phyloP scores from a whole-genome alignment of 2,797 vertebrate species.

The Australoheros facetus region DNA sequence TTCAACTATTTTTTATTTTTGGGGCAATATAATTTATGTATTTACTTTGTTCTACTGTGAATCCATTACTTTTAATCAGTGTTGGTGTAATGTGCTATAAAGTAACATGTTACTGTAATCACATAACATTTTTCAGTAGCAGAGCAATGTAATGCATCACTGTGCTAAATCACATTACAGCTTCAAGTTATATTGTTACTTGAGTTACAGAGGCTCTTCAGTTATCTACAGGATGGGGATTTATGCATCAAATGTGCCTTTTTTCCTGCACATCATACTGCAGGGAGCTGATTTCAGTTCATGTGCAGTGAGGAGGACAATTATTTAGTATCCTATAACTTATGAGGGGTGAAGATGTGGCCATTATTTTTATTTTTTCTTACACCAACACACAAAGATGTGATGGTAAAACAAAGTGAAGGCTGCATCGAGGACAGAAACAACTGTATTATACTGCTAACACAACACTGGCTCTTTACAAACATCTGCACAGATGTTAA shows the following conservation, averaged over 20 bases:
- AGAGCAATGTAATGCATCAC: no score
- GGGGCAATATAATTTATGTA: not conserved
- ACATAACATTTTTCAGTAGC: no score
- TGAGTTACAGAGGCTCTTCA: no score
- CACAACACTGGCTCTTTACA: not conserved
- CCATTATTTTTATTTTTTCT: not conserved
- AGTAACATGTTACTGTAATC: no score
- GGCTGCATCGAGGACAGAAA: not conserved
- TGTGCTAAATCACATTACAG: no score
- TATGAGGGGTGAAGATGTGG: not conserved
- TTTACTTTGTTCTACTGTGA: not conserved
- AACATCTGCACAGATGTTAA: not conserved
- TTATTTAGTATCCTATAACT: not conserved
- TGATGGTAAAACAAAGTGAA: not conserved
- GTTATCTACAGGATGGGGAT: no score
- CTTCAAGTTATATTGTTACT: no score
- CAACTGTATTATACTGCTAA: not conserved
- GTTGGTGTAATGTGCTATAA: no score
- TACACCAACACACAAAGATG: not conserved
- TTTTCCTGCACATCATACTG: rapidly evolving
- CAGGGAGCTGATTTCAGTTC: not conserved
- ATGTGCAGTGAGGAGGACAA: not conserved
- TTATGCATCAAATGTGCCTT: not conserved
- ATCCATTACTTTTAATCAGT: no score
- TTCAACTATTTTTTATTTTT: not conserved